These are phyloP conservation scores for Danio choprae DNA, from an alignment of 2,797 vertebrate species.

Conservation along the genomic window DNA sequence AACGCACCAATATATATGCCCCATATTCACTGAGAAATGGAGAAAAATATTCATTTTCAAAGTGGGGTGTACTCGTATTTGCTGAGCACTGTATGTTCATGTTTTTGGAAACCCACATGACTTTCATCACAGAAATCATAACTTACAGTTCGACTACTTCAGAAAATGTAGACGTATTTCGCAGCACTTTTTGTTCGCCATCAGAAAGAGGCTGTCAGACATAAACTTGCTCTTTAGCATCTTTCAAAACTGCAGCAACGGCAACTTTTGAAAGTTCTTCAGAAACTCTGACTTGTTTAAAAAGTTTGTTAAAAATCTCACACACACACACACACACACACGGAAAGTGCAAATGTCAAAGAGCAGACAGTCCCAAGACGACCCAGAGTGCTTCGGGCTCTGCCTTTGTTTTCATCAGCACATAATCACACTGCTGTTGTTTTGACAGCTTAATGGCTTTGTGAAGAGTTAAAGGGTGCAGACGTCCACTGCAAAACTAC, in stretches of 20 bases:
- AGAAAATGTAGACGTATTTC: not conserved
- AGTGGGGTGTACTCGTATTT: no score
- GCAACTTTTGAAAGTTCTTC: not conserved
- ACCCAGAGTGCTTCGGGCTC: conserved; percentile 17
- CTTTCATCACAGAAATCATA: not conserved
- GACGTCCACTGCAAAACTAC: conserved; percentile 3
- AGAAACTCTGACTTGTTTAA: not conserved
- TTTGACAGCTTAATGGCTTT: conserved; percentile 21
- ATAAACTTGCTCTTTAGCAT: conserved; percentile 2
- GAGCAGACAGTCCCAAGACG: conserved; percentile 14
- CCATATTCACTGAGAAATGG: no score
- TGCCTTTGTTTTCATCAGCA: conserved; percentile 21
- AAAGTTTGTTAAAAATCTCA: not conserved
- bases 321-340: not conserved
- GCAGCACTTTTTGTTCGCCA: not conserved
- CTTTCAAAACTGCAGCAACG: conserved; percentile 10
- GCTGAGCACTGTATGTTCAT: not conserved
- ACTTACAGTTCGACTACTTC: not conserved
- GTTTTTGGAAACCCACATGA: not conserved
- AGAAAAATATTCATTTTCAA: no score
- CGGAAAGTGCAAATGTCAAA: not conserved
- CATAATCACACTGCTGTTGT: conserved; percentile 16
- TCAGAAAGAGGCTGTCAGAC: not conserved
- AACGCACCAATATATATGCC: no score
- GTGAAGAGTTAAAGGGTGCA: conserved; percentile 12